Base-by-base conservation (phyloP, 2,888 invertebrate genomes). In the Amblyteles armatorius region DNA sequence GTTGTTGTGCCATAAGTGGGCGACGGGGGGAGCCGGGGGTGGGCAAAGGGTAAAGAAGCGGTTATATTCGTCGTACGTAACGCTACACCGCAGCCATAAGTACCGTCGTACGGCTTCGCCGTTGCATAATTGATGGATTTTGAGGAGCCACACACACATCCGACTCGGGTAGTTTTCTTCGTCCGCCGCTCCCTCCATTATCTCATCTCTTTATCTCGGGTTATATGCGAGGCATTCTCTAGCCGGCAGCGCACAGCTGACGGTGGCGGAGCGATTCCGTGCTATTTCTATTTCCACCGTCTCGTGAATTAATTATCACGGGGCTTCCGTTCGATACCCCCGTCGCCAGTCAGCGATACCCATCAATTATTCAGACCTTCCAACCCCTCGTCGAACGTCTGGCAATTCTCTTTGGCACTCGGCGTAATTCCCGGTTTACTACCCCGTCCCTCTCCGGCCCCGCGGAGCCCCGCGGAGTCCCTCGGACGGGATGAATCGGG, bases 241-340 rank as follows among this genome's bases (percentile, higher is more conserved):
- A 69, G 76, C 65, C 76, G 26, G 29, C 65, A 50, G 33, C 7
- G 16, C 63, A 76, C 33, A 63, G 33, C 16, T 44, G 68, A 40
- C 48, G 55, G 72, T 22, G 71, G 78, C 44, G 50, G 68, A 78
- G 81, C 83, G 80, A 33, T 50, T 83, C 84, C 86, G 87, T 86
- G 88, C 88, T 91, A 91, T 91, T 92, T 92, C 92, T 92, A 91
- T 92, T 90, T 91, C 89, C 92, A 89, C 57, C 88, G 88, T 88
- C 87, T 90, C 82, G 83, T 92, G 92, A 92, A 92, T 92, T 91
- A 92, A 91, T 92, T 91, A 92, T 92, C 89, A 87, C 88, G 87
- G 85, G 89, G 90, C 91, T 91, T 88, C 90, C 89, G 90, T 88
- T 90, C 89, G 90, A 90, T 90, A 89, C 57, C 87, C 87, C 88